Conservation (phyloP, 2,113 vertebrate species). For the Dicrurus megarhynchus region DNA sequence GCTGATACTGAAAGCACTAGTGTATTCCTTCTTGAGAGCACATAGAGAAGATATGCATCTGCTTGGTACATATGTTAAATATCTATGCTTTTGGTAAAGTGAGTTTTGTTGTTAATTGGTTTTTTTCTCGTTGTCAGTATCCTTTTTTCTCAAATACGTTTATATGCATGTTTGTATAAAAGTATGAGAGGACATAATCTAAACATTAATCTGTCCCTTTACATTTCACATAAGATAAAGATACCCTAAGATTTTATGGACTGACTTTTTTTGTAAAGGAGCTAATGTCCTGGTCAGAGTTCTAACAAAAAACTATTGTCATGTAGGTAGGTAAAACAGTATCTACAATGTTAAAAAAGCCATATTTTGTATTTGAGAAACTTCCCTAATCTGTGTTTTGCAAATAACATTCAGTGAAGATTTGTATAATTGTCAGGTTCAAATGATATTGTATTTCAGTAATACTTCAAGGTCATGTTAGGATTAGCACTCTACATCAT, state of each 20-base stretch:
- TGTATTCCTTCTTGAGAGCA: neutral
- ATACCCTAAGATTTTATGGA: neutral
- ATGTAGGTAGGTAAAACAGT: neutral
- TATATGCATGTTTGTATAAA: neutral
- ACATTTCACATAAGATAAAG: neutral
- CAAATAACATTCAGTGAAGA: neutral
- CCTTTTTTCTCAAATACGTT: neutral
- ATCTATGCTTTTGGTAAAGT: neutral
- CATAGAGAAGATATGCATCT: neutral
- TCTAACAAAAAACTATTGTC: neutral
- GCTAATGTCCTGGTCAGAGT: neutral
- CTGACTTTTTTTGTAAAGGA: neutral
- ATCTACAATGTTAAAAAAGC: neutral
- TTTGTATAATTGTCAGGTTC: neutral
- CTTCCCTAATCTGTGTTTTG: neutral
- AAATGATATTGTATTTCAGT: neutral
- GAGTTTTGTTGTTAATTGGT: neutral
- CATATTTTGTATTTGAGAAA: neutral
- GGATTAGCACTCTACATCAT: neutral
- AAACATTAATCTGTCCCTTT: neutral
- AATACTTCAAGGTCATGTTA: neutral
- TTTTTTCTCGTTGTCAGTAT: neutral
- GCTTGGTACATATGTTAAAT: neutral
- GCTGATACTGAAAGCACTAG: neutral
- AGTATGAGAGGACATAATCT: neutral